Percentiles rank a stretch among this genome's conserved stretches.
phyloP scores from a whole-genome alignment of 1,140 invertebrate species.

The Goniozus legneri region DNA sequence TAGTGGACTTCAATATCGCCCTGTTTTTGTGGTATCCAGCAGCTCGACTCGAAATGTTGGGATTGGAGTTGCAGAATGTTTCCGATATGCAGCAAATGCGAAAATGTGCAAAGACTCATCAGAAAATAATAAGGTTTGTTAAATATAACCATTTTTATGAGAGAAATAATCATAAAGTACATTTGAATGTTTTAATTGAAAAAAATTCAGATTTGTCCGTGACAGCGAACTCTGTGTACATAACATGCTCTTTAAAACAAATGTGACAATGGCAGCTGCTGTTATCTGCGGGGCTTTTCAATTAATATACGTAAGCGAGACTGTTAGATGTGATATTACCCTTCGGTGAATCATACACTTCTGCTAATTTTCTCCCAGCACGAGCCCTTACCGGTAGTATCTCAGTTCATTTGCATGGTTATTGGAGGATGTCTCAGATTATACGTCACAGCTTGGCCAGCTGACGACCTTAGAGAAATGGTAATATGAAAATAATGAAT shows the following conservation, averaged over 20 bases:
- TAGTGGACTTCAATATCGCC: slow-evolving; percentile 18
- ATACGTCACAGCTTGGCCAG: slow-evolving; percentile 16
- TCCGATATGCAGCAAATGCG: not conserved
- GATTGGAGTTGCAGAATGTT: slow-evolving; percentile 1
- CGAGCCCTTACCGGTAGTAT: slow-evolving; percentile 17
- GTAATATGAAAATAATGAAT: not conserved
- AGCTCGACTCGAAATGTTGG: slow-evolving; percentile 26
- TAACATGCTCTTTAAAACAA: slow-evolving; percentile 29
- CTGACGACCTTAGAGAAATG: slow-evolving; percentile 12
- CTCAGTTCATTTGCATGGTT: slow-evolving; percentile 22
- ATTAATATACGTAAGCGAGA: slow-evolving; percentile 31
- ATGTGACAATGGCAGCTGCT: slow-evolving; percentile 24
- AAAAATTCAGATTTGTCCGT: slow-evolving; percentile 27
- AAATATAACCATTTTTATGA: too few relatives aligned
- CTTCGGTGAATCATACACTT: too few relatives aligned
- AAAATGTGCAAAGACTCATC: slow-evolving; percentile 19
- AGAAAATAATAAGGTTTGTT: slow-evolving; percentile 15
- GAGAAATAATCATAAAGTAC: too few relatives aligned
- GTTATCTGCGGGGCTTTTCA: slow-evolving; percentile 31
- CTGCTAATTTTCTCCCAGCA: slow-evolving; percentile 26
- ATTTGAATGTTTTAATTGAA: too few relatives aligned
- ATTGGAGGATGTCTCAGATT: slow-evolving; percentile 15
- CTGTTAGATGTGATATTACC: too few relatives aligned
- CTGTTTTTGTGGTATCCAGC: slow-evolving; percentile 24
- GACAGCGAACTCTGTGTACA: slow-evolving; percentile 12